Percentiles rank a stretch among this genome's conserved stretches.
Conservation (phyloP, 2,797 vertebrate genomes). For the Enteromius unitaeniatus region DNA sequence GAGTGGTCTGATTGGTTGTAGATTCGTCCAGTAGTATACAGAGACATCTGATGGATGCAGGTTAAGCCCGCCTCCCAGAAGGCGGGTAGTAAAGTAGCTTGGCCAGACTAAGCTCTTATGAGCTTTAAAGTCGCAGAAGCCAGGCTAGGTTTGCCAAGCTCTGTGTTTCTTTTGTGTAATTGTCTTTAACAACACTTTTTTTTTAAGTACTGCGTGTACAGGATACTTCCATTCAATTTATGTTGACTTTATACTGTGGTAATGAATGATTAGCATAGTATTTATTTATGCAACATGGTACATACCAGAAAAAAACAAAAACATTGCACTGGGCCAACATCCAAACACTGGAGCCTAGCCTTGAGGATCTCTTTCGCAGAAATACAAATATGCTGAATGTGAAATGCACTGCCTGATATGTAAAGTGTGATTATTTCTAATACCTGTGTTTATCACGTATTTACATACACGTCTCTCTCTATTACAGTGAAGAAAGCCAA, state of each 20-base stretch:
- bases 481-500: conserved; percentile 96
- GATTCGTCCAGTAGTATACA: no score
- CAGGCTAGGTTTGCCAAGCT: not conserved
- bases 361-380: conserved; percentile 10
- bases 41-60: no score
- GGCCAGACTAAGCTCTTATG: no score
- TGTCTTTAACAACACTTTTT: not conserved
- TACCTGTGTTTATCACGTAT: conserved; percentile 21
- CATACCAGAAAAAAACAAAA: not conserved
- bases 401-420: conserved; percentile 36
- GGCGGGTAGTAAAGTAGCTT: no score
- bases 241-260: not conserved
- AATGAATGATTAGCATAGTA: not conserved
- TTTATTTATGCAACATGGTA: not conserved
- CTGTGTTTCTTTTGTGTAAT: not conserved
- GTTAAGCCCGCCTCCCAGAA: no score
- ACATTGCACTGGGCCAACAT: not conserved
- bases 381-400: conserved; percentile 40
- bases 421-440: conserved; percentile 31
- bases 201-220: no score
- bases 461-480: conserved; percentile 51
- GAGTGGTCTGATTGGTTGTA: no score
- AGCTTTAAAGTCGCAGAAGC: no score
- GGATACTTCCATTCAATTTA: not conserved
- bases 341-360: conserved; percentile 10